phyloP scores from a whole-genome alignment of 2,888 invertebrate species.

The Rambutsinella grinnellia region DNA sequence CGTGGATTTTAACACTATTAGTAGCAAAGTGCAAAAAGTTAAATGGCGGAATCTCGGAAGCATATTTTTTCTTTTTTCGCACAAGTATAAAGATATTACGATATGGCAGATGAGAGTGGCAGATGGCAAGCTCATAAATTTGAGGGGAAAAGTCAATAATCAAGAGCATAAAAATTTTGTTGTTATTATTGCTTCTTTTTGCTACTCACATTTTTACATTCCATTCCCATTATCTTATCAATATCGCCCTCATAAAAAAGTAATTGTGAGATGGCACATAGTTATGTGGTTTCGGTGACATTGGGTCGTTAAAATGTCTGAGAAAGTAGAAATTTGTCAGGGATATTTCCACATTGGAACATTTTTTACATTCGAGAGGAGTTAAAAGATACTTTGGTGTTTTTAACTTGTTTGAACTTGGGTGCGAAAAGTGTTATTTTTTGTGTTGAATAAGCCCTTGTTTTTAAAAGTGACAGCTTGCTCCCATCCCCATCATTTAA shows the following conservation, averaged over 20 bases:
- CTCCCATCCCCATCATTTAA: neutral
- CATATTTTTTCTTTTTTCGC: too few species aligned
- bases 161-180: constrained; percentile 32
- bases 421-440: neutral
- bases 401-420: neutral
- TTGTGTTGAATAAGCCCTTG: neutral
- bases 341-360: too few species aligned
- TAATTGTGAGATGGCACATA: too few species aligned
- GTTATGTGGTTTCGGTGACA: too few species aligned
- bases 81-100: too few species aligned
- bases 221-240: neutral
- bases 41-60: neutral
- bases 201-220: neutral
- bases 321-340: too few species aligned
- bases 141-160: constrained; percentile 47
- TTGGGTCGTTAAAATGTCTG: too few species aligned
- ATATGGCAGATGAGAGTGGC: neutral
- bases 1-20: neutral
- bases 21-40: neutral
- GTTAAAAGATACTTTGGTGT: neutral
- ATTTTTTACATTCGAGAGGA: too few species aligned
- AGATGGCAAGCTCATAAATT: constrained; percentile 47
- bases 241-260: neutral
- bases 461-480: neutral
- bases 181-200: constrained; percentile 1